These are phyloP conservation scores for Lysandra bellargus DNA, from an alignment of 2,888 invertebrate species.

Conservation along the genomic window DNA sequence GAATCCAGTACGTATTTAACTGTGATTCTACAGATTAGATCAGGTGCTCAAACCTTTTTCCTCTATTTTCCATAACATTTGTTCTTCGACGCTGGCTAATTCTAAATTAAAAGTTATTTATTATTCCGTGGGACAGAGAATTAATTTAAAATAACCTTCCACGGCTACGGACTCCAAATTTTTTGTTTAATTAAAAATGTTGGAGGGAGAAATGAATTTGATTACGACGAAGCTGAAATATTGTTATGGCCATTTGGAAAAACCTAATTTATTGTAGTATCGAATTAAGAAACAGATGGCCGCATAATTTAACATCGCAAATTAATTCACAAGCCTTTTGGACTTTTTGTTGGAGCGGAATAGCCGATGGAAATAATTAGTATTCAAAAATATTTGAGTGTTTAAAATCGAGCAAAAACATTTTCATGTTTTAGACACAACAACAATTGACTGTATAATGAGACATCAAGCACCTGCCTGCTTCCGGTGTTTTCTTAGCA, in stretches of 20 bases:
- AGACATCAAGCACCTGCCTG: neutral
- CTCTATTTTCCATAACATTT: slow-evolving; percentile 3
- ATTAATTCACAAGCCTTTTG: slow-evolving; percentile 71
- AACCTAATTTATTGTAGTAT: slow-evolving; percentile 44
- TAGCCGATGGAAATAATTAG: slow-evolving; percentile 54
- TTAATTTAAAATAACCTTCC: slow-evolving; percentile 7
- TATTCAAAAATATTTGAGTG: slow-evolving; percentile 66
- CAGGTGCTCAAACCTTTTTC: neutral
- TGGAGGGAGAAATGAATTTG: slow-evolving; percentile 27
- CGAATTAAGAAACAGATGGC: slow-evolving; percentile 56
- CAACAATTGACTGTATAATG: neutral
- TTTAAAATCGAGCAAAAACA: slow-evolving; percentile 42
- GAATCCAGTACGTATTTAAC: too few relatives aligned
- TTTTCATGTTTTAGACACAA: slow-evolving; percentile 36
- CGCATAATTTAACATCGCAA: slow-evolving; percentile 74
- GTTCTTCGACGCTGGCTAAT: neutral
- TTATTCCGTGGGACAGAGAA: slow-evolving; percentile 14
- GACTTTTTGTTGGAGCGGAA: slow-evolving; percentile 65
- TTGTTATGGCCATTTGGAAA: slow-evolving; percentile 44
- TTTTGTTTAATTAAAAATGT: slow-evolving; percentile 31
- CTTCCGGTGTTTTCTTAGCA: neutral
- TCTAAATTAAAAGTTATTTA: slow-evolving; percentile 14
- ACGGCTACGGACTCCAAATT: neutral
- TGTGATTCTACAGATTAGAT: neutral
- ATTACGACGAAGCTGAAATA: slow-evolving; percentile 41